Percentiles rank a stretch among this genome's conserved stretches.
Conservation (phyloP, 1,140 invertebrate genomes). For the Drosophila chauvacae region DNA sequence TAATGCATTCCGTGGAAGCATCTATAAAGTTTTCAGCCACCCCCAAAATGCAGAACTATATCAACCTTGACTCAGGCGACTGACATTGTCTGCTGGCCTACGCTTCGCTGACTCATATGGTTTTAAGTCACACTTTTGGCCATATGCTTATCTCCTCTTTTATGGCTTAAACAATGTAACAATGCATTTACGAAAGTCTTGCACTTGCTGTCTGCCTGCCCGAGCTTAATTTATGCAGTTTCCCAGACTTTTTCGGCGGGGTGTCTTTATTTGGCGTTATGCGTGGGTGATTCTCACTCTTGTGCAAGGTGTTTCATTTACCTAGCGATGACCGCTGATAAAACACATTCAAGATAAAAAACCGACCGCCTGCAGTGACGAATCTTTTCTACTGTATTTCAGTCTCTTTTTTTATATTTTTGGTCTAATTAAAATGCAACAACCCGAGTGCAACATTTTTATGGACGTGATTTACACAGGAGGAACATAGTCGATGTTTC, state of each 20-base stretch:
- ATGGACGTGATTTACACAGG: conserved; percentile 65
- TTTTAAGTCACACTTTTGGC: conserved; percentile 68
- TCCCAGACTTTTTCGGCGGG: conserved; percentile 49
- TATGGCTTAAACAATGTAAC: conserved; percentile 32
- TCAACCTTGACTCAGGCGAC: not conserved
- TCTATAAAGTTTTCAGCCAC: not conserved
- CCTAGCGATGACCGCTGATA: conserved; percentile 50
- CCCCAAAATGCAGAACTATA: not conserved
- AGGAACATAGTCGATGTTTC: conserved; percentile 21
- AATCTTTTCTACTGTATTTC: not conserved
- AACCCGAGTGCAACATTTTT: conserved; percentile 68
- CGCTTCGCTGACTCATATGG: conserved; percentile 64
- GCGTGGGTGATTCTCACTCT: conserved; percentile 61
- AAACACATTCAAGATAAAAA: conserved; percentile 31
- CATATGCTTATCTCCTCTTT: not conserved
- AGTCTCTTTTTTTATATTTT: conserved; percentile 4
- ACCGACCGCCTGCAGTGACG: conserved; percentile 32
- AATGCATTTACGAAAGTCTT: conserved; percentile 46
- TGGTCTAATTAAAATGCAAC: conserved; percentile 64
- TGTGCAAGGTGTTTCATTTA: conserved; percentile 48
- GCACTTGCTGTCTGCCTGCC: conserved; percentile 17
- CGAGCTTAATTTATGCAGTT: conserved; percentile 70
- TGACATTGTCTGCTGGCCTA: conserved; percentile 35
- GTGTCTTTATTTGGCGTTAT: conserved; percentile 38
- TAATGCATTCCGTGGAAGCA: not conserved